Percentiles rank a stretch among this genome's conserved stretches.
Conservation (phyloP, 2,888 invertebrate genomes). For the Xestoiulus laeticollis region DNA sequence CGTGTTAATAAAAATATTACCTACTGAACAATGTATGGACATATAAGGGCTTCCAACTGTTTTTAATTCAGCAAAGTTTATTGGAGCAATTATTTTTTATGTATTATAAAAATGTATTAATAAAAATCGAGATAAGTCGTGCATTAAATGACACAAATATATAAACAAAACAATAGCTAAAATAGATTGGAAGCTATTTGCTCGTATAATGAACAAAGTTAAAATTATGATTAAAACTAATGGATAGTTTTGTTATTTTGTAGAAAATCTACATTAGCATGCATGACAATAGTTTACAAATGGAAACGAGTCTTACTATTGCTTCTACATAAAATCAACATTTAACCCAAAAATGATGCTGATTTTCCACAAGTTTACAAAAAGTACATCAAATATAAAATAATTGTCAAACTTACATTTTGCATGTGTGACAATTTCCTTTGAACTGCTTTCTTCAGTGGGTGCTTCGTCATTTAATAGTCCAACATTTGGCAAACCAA, state of each 20-base stretch:
- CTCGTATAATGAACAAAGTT: no score
- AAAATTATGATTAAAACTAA: no score
- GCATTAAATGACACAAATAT: no score
- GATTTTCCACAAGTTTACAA: background rate
- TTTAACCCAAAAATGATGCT: background rate
- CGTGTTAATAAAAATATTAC: background rate
- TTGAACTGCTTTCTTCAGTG: background rate
- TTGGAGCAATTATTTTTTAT: no score
- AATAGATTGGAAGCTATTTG: no score
- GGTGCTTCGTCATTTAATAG: background rate
- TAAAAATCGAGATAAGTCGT: no score
- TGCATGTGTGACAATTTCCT: background rate
- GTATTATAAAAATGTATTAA: no score
- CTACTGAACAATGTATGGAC: background rate
- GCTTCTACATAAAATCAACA: background rate
- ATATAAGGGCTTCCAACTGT: background rate
- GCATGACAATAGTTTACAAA: no score
- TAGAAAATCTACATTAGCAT: no score
- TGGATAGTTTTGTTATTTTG: no score
- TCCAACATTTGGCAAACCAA: background rate
- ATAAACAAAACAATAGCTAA: no score
- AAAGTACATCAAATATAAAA: background rate
- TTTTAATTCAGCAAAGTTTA: background rate
- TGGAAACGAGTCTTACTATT: no score
- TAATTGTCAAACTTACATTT: background rate